A percentile compares a stretch with the other conserved stretches of the same genome.
Conservation (phyloP, 1,140 invertebrate genomes). For the Glossosoma conforme region DNA sequence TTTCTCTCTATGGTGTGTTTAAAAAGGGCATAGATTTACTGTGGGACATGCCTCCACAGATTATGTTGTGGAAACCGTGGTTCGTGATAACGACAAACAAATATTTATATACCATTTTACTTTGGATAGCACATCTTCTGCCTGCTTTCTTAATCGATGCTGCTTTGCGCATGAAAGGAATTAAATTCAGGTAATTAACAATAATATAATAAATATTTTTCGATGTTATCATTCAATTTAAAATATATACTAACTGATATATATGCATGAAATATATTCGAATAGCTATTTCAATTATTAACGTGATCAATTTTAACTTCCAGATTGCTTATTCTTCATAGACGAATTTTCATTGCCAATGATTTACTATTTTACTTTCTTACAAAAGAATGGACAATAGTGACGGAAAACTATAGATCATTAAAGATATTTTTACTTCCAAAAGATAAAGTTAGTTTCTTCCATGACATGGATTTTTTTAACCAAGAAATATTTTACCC, state of each 20-base stretch:
- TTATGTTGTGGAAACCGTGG: slow-evolving; percentile 14
- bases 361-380: not conserved
- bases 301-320: not conserved
- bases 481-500: not conserved
- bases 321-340: slow-evolving; percentile 1
- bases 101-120: slow-evolving; percentile 5
- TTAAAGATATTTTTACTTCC: not conserved
- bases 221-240: no score
- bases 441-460: not conserved
- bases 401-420: not conserved
- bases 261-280: no score
- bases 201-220: no score
- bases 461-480: not conserved
- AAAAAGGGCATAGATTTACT: not conserved
- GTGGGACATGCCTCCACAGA: not conserved
- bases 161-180: not conserved
- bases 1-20: not conserved
- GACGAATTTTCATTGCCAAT: slow-evolving; percentile 9
- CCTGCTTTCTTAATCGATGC: slow-evolving; percentile 12
- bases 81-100: slow-evolving; percentile 6
- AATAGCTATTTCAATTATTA: no score
- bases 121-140: slow-evolving; percentile 15
- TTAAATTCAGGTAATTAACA: slow-evolving; percentile 9
- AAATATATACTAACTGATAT: no score
- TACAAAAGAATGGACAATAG: slow-evolving; percentile 2